These are phyloP conservation scores for Clunio marinus DNA, from an alignment of 2,888 invertebrate genomes.

Conservation along the genomic window DNA sequence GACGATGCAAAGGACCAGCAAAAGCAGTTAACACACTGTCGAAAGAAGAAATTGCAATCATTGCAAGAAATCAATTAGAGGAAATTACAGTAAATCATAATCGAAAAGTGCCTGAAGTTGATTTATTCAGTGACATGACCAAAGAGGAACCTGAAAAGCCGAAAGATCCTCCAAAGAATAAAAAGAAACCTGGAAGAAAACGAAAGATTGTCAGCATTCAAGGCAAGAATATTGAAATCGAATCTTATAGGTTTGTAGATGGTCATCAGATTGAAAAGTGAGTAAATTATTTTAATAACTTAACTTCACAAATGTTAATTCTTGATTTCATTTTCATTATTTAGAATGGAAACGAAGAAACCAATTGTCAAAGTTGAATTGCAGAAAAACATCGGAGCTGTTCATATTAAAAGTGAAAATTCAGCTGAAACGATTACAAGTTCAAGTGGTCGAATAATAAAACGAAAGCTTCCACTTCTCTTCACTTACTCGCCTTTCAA, in stretches of 20 bases:
- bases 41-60: conserved; percentile 26
- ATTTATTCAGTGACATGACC: background rate
- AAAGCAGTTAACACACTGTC: background rate
- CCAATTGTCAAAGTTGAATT: too few species aligned
- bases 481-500: too few species aligned
- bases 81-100: conserved; percentile 34
- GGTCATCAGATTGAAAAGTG: too few species aligned
- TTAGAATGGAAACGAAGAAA: too few species aligned
- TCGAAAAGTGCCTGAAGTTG: background rate
- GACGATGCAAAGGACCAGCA: conserved; percentile 32
- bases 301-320: too few species aligned
- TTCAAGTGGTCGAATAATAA: conserved; percentile 31
- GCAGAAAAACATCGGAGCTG: too few species aligned
- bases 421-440: background rate
- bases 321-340: too few species aligned
- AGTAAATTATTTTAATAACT: too few species aligned
- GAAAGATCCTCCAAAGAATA: background rate
- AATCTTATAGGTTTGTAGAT: too few species aligned
- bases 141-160: background rate
- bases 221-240: too few species aligned
- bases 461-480: conserved; percentile 19
- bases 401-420: too few species aligned
- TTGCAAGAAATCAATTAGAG: conserved; percentile 13
- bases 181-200: conserved; percentile 14
- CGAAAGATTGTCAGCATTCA: too few species aligned